Conservation (phyloP, 2,113 vertebrate species). For the Gorilla gorilla region DNA sequence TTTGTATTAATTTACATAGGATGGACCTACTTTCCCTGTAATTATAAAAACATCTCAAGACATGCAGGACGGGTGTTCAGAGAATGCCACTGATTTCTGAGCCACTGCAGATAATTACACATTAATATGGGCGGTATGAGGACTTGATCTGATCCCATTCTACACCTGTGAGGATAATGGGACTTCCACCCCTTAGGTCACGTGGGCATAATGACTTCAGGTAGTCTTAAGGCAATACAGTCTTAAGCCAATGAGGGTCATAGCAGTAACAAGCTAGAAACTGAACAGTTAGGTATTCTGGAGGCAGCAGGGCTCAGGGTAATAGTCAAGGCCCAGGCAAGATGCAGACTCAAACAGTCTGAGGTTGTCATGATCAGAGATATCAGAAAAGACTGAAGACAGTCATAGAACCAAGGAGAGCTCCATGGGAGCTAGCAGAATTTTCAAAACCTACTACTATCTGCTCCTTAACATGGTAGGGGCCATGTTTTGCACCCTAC, state of each 20-base stretch:
- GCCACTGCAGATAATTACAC: neutral
- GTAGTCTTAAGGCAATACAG: neutral
- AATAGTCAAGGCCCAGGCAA: too few relatives aligned
- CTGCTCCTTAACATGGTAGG: neutral
- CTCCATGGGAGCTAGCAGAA: neutral
- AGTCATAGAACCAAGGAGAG: neutral
- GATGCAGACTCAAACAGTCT: neutral
- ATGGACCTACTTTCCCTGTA: slow-evolving; percentile 17
- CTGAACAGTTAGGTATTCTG: neutral
- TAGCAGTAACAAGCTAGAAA: neutral
- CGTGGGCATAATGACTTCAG: neutral
- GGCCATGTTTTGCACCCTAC: neutral
- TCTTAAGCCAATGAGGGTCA: neutral
- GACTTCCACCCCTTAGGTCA: neutral
- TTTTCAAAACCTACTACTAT: neutral
- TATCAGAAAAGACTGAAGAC: neutral
- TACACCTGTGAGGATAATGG: neutral
- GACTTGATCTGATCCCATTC: neutral
- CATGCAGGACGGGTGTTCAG: neutral
- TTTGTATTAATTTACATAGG: slow-evolving; percentile 23
- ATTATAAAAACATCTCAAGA: slow-evolving; percentile 48
- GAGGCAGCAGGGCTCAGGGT: neutral
- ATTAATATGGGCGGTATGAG: neutral
- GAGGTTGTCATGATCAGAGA: neutral
- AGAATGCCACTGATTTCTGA: neutral